Conservation (phyloP, 2,113 vertebrate species). For the Cyprinodon brontotheroides region DNA sequence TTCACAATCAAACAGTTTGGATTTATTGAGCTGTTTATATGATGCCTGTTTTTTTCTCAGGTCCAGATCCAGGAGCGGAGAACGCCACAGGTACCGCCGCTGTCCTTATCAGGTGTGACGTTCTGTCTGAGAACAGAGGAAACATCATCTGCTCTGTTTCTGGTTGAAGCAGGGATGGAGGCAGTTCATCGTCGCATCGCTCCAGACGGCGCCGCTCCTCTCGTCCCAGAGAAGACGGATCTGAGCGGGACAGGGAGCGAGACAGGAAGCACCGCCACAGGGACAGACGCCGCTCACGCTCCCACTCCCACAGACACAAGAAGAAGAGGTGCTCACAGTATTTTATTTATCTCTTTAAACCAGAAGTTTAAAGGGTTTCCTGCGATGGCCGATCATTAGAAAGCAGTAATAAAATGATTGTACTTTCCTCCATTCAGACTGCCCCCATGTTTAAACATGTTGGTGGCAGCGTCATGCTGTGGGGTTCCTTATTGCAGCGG, state of each 20-base stretch:
- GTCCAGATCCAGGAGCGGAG: slow-evolving; percentile 81
- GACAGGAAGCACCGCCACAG: slow-evolving; percentile 82
- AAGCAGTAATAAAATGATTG: too few relatives aligned
- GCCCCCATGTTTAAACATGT: too few relatives aligned
- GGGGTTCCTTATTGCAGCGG: too few relatives aligned
- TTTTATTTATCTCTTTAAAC: not conserved
- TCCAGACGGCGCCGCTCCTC: slow-evolving; percentile 78
- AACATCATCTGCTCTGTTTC: too few relatives aligned
- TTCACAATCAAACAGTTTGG: not conserved
- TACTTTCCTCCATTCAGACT: too few relatives aligned
- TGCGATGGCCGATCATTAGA: too few relatives aligned
- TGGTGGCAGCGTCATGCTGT: too few relatives aligned
- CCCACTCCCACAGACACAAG: slow-evolving; percentile 80
- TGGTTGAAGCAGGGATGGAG: slow-evolving; percentile 68
- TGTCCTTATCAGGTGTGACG: not conserved
- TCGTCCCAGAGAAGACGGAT: slow-evolving; percentile 74
- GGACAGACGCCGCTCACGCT: slow-evolving; percentile 79
- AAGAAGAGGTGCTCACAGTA: slow-evolving; percentile 75
- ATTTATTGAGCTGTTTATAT: not conserved
- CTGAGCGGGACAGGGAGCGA: slow-evolving; percentile 73
- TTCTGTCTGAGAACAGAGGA: not conserved
- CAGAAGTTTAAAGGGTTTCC: accelerated
- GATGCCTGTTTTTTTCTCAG: slow-evolving; percentile 40
- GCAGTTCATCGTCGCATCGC: slow-evolving; percentile 78
- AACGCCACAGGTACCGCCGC: slow-evolving; percentile 74